Evolutionary conservation across 92 coral and sea anemone species (phyloP).

Genomic region (Desmophyllum pertusum): DNA sequence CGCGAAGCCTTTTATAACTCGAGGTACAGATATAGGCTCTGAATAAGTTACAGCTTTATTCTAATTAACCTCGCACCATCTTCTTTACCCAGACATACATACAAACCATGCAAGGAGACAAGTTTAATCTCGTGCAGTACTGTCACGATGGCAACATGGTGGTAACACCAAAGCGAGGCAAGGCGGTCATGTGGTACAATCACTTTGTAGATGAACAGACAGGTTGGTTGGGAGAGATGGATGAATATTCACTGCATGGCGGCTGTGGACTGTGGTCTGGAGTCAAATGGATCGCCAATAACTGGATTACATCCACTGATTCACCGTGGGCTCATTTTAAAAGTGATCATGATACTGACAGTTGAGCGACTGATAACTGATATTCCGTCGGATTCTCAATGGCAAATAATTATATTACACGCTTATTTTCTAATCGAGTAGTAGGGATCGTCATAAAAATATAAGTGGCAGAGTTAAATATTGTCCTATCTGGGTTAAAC

Average conservation of each 20-base stretch:
- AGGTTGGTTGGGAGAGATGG: constrained; percentile 81
- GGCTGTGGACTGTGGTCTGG: constrained; percentile 81
- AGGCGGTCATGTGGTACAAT: constrained; percentile 87
- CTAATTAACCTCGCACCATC: background rate
- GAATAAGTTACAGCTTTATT: constrained; percentile 4
- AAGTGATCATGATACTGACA: constrained; percentile 36
- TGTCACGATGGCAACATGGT: constrained; percentile 76
- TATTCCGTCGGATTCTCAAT: no score
- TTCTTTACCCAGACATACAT: constrained; percentile 27
- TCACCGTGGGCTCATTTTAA: constrained; percentile 41
- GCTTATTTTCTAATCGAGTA: no score
- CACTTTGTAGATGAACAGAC: constrained; percentile 87
- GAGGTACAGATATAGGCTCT: background rate
- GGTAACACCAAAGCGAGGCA: constrained; percentile 75
- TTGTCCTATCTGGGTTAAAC: no score
- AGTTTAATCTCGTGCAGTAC: constrained; percentile 75
- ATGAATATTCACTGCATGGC: constrained; percentile 81
- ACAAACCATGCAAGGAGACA: constrained; percentile 62
- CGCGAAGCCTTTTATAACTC: background rate
- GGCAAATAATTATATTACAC: no score
- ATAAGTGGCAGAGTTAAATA: background rate
- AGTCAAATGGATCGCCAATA: constrained; percentile 85
- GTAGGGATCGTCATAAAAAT: no score
- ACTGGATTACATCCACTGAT: constrained; percentile 85
- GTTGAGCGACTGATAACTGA: background rate